Base-by-base conservation (phyloP, 1,140 invertebrate genomes). In the Drosophila kepulauana region DNA sequence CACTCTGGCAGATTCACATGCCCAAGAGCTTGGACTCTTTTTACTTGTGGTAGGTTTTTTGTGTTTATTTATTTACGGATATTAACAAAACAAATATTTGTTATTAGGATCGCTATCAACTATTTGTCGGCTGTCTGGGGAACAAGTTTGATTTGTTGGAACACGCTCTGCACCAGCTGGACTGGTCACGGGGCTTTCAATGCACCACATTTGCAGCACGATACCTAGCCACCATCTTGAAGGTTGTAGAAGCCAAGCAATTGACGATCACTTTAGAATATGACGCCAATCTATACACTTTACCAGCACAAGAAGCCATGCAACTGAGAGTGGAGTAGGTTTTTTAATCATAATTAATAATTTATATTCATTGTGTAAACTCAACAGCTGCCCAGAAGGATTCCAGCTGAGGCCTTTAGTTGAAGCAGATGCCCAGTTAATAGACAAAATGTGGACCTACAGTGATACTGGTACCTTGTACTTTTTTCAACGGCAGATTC, bases 401-500 rank as follows among this genome's bases (percentile, higher is more conserved):
- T 79, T 79, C 7, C 38, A 63, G 7, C 8, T 86, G 1, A 61
- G 61, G 8, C 11, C 68, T 1, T 28, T 87, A 1, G 0, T 6
- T 0, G 11, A 54, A 1, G 3, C 48, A 4, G 80, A 86, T 46
- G 71, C 76, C 1, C 16, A 33, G 4, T 2, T 69, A 0, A 38
- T 87, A 1, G 25, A 82, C 15, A 13, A 45, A 5, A 35, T 62
- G 2, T 87, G 91, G 91, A 46, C 75, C 3, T 91, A 79, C 67
- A 75, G 43, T 1, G 73, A 87, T n/a, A 45, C 70, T 0, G 91
- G 89, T 3, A 80, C 76, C 2, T 43, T 88, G 5, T 86, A 76
- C 30, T 68, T 82, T 1, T 15, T 91, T 3, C 68, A 81, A 57
- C 64, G 91, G 1, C 78, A 91, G 20, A 91, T 91, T 52, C 46